phyloP scores from a whole-genome alignment of 2,888 invertebrate genomes.

The Lepidochrysops patricia region DNA sequence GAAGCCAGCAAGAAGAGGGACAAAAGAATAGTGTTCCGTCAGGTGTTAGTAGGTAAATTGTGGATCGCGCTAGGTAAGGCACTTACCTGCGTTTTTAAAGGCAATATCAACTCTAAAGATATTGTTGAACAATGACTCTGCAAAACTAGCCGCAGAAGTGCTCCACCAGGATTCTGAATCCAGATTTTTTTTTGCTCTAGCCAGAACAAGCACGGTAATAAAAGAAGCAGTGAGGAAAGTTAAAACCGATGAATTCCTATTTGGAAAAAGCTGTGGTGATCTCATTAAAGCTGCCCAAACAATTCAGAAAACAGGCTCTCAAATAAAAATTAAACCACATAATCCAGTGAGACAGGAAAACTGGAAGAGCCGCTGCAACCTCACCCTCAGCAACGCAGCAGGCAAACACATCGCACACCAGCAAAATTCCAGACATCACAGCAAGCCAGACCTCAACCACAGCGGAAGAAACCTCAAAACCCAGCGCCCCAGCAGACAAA shows the following conservation, averaged over 20 bases:
- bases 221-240: neutral
- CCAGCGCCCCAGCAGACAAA: neutral
- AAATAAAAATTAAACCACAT: neutral
- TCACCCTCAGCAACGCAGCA: neutral
- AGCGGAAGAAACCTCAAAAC: neutral
- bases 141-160: neutral
- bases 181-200: neutral
- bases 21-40: neutral
- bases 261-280: neutral
- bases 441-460: neutral
- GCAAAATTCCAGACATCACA: neutral
- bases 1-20: neutral
- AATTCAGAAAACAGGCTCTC: neutral
- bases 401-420: neutral
- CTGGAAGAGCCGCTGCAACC: neutral
- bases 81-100: neutral
- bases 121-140: neutral
- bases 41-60: neutral
- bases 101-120: neutral
- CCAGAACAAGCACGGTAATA: neutral
- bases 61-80: neutral
- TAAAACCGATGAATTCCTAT: neutral
- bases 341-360: neutral
- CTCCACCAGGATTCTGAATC: neutral
- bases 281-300: neutral